Evolutionary conservation across 2,888 invertebrate genomes (phyloP).

Genomic region (Sceliomorpha sp.): DNA sequence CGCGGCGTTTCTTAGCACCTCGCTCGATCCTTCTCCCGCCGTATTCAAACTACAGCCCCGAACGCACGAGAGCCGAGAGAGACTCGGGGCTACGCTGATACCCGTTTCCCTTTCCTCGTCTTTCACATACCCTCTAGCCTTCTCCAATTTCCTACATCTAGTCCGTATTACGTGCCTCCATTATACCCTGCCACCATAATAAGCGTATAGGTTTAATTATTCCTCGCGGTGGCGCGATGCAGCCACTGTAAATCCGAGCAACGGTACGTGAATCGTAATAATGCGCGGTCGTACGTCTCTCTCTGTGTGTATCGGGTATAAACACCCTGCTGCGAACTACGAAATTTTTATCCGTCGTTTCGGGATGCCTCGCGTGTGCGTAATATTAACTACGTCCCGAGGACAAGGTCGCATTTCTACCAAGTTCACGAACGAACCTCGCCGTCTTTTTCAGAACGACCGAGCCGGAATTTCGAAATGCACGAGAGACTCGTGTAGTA

Average conservation of each 20-base stretch:
- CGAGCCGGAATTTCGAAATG: too few species aligned
- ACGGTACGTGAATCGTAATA: conserved; percentile 30
- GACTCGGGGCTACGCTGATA: conserved; percentile 24
- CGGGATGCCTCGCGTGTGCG: too few species aligned
- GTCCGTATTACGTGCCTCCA: conserved; percentile 40
- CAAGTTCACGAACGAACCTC: too few species aligned
- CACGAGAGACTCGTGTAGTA: too few species aligned
- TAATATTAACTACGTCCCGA: too few species aligned
- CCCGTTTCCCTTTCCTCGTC: conserved; percentile 21
- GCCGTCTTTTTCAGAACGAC: too few species aligned
- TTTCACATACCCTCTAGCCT: conserved; percentile 21
- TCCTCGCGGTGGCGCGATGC: conserved; percentile 33
- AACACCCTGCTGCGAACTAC: not conserved
- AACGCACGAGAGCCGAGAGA: conserved; percentile 38
- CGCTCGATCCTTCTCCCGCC: not conserved
- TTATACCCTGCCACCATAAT: conserved; percentile 44
- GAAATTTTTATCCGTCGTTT: too few species aligned
- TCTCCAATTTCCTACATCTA: conserved; percentile 47
- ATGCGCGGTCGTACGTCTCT: conserved; percentile 16
- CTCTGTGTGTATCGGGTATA: conserved; percentile 24
- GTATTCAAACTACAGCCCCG: conserved; percentile 23
- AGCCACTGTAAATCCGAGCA: conserved; percentile 41
- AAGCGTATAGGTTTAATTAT: conserved; percentile 51
- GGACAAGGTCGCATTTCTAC: too few species aligned
- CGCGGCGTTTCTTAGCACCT: not conserved